Conservation (phyloP, 2,113 vertebrate species). For the Perognathus longimembris region DNA sequence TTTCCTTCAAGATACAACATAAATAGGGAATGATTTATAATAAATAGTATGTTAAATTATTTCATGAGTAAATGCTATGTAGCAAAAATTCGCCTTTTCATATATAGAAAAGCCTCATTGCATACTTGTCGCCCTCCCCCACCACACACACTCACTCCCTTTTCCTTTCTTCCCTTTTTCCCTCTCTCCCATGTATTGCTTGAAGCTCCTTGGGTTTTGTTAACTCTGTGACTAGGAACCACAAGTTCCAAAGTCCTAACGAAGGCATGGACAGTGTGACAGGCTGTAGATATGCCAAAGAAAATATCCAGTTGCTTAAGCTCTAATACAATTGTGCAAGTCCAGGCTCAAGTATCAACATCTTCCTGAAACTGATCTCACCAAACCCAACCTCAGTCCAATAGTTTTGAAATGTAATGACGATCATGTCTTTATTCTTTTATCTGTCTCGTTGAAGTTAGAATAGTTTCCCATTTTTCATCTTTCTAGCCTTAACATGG, state of each 20-base stretch:
- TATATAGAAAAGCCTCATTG: neutral
- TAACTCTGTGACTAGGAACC: neutral
- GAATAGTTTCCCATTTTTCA: neutral
- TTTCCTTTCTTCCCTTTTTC: too few relatives aligned
- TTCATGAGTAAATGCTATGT: neutral
- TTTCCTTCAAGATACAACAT: neutral
- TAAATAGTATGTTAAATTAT: neutral
- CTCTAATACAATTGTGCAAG: neutral
- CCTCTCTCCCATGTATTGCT: neutral
- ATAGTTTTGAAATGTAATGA: neutral
- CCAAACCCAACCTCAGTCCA: neutral
- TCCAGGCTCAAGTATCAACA: neutral
- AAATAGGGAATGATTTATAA: neutral
- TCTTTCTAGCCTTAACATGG: too few relatives aligned
- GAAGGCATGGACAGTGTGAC: neutral
- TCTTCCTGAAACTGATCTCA: neutral
- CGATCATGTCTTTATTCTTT: neutral
- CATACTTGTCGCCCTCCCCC: neutral
- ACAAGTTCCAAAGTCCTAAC: neutral
- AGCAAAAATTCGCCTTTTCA: neutral
- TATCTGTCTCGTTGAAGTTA: neutral
- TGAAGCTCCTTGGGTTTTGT: too few relatives aligned
- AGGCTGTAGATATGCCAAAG: neutral
- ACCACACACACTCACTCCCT: too few relatives aligned
- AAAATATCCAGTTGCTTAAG: neutral